Evolutionary conservation across 1,140 invertebrate species (phyloP).

Genomic region (Pseudomyrmex gracilis): DNA sequence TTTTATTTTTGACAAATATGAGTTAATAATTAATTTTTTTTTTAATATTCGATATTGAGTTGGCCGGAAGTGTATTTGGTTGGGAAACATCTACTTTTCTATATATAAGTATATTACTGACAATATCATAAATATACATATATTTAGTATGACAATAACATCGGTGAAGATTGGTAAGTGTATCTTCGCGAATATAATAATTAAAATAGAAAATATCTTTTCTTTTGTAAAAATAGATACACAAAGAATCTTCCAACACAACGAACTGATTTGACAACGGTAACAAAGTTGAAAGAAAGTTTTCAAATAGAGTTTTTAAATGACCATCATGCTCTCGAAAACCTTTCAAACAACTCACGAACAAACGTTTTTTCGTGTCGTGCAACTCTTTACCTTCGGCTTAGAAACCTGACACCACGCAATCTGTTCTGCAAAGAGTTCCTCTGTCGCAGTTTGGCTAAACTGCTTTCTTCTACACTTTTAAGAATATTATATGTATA

Average conservation of each 20-base stretch:
- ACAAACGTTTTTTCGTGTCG: slow-evolving; percentile 62
- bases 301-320: slow-evolving; percentile 27
- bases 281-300: slow-evolving; percentile 40
- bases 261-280: not conserved
- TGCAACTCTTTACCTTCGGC: slow-evolving; percentile 81
- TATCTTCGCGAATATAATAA: too few relatives aligned
- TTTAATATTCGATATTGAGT: too few relatives aligned
- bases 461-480: slow-evolving; percentile 1
- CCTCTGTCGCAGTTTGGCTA: slow-evolving; percentile 50
- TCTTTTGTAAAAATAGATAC: too few relatives aligned
- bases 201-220: too few relatives aligned
- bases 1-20: too few relatives aligned
- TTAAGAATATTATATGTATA: not conserved
- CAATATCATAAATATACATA: too few relatives aligned
- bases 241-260: slow-evolving; percentile 21
- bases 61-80: too few relatives aligned
- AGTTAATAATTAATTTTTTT: too few relatives aligned
- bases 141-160: too few relatives aligned
- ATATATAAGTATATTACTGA: too few relatives aligned
- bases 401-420: slow-evolving; percentile 80
- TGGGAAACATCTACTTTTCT: too few relatives aligned
- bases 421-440: slow-evolving; percentile 71
- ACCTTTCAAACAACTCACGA: slow-evolving; percentile 64
- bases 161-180: too few relatives aligned
- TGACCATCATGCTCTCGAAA: slow-evolving; percentile 47